A percentile compares a stretch with the other conserved stretches of the same genome.
Evolutionary conservation across 2,113 vertebrate genomes (phyloP).

Genomic region (Philantomba maxwellii): DNA sequence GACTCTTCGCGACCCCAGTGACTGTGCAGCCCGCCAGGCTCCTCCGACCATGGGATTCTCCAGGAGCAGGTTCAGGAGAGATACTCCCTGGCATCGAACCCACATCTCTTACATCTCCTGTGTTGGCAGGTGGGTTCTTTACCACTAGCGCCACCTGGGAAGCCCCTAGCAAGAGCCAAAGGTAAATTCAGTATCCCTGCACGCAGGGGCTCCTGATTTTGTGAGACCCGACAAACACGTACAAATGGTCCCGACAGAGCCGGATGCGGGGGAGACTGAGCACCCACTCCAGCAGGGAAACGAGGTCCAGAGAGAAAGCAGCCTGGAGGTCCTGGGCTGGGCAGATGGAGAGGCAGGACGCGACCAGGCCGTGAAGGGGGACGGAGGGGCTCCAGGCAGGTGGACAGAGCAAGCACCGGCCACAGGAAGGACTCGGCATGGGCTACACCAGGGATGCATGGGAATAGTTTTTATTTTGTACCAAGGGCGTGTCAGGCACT

Average conservation of each 20-base stretch:
- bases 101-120: background rate
- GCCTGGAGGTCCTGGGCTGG: background rate
- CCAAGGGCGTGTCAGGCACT: background rate
- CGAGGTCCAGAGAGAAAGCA: background rate
- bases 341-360: background rate
- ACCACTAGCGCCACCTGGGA: background rate
- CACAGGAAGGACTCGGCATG: background rate
- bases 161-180: background rate
- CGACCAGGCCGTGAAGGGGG: too few relatives aligned
- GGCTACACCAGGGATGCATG: background rate
- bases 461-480: too few relatives aligned
- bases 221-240: fast-evolving
- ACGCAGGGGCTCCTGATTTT: background rate
- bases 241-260: background rate
- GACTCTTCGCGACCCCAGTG: background rate
- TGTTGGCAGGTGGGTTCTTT: background rate
- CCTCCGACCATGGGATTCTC: background rate
- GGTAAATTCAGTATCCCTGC: background rate
- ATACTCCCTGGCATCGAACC: background rate
- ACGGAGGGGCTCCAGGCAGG: background rate
- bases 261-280: fast-evolving
- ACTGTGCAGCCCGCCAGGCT: background rate
- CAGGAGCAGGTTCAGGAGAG: background rate
- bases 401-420: background rate
- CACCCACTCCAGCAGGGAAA: background rate